Evolutionary conservation across 2,888 invertebrate genomes (phyloP), one percentile per base, ranked within the genome.

Genomic region (Plebejus melissa): DNA sequence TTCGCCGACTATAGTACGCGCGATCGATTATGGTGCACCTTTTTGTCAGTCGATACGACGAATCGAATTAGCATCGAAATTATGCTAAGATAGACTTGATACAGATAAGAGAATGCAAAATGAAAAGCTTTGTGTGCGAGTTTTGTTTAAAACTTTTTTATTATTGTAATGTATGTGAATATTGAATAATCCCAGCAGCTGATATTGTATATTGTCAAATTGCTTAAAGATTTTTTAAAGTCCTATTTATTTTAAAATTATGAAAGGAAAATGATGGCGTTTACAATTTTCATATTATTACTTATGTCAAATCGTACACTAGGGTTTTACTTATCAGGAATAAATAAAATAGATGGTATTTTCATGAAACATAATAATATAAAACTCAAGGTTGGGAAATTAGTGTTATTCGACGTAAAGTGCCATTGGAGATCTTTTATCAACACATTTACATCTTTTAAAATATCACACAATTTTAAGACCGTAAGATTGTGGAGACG

Each of bases 1-100:
- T 86, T 86, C 83, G 89, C 88, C 89, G 90, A 87, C 89, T 84
- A 77, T 36, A 78, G n/a, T 36, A 4, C 82, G 78, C 77, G 76
- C 87, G 83, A 74, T 13, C n/a, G 69, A 82, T 78, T 76, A 78
- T 16, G 74, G 83, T 88, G 88, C 85, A 78, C 71, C 60, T 50
- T 69, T 79, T 54, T 54, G 13, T 54, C 54, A 22, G 4, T 1
- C 13, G 1, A 54, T 54, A 54, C 58, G n/a, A 7, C 58, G 58
- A n/a, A n/a, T 22, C 22, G 28, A 60, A 60, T 60, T 60, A 28
- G 22, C 28, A 7, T 58, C 22, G 58, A 60, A 60, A 60, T 60
- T 65, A 36, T 65, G 65, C 65, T 65, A 32, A 32, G 32, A 65
- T 65, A 16, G 13, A 4, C 2, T 60, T 11, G 22, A 60, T 28